Conservation (phyloP, 92 coral and sea anemone genomes). For the Phenganax marumi region DNA sequence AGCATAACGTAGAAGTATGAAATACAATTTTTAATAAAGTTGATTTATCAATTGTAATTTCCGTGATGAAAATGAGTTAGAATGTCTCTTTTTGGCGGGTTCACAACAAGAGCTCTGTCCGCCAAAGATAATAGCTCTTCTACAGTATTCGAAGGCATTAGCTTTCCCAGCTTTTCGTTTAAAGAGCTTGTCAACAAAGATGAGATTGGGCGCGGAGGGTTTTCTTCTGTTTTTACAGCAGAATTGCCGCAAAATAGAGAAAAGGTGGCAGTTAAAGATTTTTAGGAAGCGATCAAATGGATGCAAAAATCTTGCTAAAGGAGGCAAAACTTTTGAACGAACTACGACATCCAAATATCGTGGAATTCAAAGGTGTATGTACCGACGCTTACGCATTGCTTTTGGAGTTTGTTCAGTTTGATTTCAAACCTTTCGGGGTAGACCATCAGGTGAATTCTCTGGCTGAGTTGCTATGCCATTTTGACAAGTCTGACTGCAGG, state of each 20-base stretch:
- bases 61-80: background rate
- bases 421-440: constrained; percentile 49
- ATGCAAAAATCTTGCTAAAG: background rate
- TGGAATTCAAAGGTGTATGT: constrained; percentile 39
- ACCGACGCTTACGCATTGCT: constrained; percentile 27
- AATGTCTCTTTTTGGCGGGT: constrained; percentile 31
- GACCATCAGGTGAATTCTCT: constrained; percentile 42
- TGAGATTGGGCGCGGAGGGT: constrained; percentile 36
- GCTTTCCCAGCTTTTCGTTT: constrained; percentile 17
- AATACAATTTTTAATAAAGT: too few relatives aligned
- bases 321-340: constrained; percentile 36
- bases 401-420: constrained; percentile 47
- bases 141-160: background rate
- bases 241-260: constrained; percentile 11
- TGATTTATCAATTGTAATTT: background rate
- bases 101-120: constrained; percentile 4
- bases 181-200: constrained; percentile 28
- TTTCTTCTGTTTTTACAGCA: constrained; percentile 26
- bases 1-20: too few relatives aligned
- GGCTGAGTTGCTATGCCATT: constrained; percentile 35
- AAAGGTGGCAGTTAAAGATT: constrained; percentile 19
- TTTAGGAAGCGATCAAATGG: background rate
- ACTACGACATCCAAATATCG: constrained; percentile 23
- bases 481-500: constrained; percentile 17
- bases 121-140: background rate